Conservation (phyloP, 2,888 invertebrate genomes). For the Phaedon cochleariae region DNA sequence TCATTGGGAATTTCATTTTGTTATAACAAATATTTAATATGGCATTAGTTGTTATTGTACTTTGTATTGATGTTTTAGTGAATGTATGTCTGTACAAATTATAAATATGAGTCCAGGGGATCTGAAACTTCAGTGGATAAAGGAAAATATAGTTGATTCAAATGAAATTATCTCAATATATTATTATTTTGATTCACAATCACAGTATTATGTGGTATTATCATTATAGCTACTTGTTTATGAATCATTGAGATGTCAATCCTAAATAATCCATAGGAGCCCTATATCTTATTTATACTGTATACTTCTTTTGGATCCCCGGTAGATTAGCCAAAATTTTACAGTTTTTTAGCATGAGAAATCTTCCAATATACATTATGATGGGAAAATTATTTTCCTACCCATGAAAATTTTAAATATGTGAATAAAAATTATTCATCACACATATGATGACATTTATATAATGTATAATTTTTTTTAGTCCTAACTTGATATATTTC, state of each 20-base stretch:
- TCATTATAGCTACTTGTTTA: too few species aligned
- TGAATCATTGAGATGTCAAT: too few species aligned
- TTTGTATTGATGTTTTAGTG: conserved; percentile 1
- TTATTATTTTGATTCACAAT: too few species aligned
- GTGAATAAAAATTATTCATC: too few species aligned
- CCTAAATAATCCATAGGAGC: too few species aligned
- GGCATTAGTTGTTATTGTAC: conserved; percentile 11
- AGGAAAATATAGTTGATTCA: too few species aligned
- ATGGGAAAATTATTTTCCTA: neutral
- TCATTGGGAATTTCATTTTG: neutral
- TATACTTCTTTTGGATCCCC: neutral
- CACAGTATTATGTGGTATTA: too few species aligned
- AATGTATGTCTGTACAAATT: conserved; percentile 31
- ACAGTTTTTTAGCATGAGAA: conserved; percentile 18
- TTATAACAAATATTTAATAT: neutral
- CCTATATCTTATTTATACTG: neutral
- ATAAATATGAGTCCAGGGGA: conserved; percentile 15
- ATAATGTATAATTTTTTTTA: too few species aligned
- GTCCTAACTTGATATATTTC: neutral
- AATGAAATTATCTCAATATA: too few species aligned
- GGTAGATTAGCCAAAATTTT: conserved; percentile 17
- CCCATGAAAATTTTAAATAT: neutral
- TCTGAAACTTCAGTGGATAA: neutral
- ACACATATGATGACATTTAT: too few species aligned
- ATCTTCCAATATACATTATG: neutral